Evolutionary conservation across 2,888 invertebrate species (phyloP).

Genomic region (Plusia festucae): DNA sequence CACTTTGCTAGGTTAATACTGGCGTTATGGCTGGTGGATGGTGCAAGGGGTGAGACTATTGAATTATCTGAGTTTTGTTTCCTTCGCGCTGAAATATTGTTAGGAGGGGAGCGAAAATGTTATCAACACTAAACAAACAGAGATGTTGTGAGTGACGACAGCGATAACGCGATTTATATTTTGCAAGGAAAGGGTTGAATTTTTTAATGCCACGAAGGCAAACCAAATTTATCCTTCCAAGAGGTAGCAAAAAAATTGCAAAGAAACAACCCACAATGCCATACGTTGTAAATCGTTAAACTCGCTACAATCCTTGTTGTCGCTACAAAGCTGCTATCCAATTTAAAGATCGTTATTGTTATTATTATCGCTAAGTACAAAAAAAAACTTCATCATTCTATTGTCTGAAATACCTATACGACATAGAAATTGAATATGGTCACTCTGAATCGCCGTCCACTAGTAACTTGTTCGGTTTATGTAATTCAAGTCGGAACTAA

Average conservation of each 20-base stretch:
- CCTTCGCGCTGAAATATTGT: constrained; percentile 49
- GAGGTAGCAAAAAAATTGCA: too few species aligned
- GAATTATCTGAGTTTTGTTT: constrained; percentile 49
- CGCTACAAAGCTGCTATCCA: too few species aligned
- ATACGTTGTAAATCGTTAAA: too few species aligned
- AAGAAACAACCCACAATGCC: too few species aligned
- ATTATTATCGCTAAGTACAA: too few species aligned
- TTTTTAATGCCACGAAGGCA: too few species aligned
- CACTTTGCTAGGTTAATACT: constrained; percentile 59
- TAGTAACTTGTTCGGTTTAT: constrained; percentile 26
- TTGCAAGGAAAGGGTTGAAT: background rate
- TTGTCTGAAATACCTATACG: background rate
- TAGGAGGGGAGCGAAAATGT: constrained; percentile 31
- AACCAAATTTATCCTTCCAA: too few species aligned
- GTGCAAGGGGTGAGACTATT: constrained; percentile 40
- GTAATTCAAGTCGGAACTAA: constrained; percentile 61
- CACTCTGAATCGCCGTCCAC: constrained; percentile 29
- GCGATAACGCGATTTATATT: background rate
- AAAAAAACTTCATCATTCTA: background rate
- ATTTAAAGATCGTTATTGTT: too few species aligned
- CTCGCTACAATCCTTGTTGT: too few species aligned
- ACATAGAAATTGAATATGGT: background rate
- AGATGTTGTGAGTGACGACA: constrained; percentile 21
- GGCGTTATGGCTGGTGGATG: constrained; percentile 42
- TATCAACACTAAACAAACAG: constrained; percentile 54